Conservation (phyloP, 2,113 vertebrate genomes). For the Ceyx melanurus region DNA sequence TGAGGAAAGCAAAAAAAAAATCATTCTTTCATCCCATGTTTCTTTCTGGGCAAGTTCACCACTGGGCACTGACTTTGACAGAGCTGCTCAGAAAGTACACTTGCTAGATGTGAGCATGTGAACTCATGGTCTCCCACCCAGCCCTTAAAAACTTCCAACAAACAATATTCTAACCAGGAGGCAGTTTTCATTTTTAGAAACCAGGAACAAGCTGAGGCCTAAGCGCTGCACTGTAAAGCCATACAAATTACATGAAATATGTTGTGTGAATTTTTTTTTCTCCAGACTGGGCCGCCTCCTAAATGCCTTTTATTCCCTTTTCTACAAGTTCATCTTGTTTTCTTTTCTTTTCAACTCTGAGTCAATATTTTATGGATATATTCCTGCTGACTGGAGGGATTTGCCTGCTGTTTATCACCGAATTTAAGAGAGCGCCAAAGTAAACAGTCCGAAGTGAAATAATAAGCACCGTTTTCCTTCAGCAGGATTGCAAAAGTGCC, state of each 20-base stretch:
- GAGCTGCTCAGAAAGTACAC: not conserved
- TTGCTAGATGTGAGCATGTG: not conserved
- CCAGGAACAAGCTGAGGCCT: not conserved
- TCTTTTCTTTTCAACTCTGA: slow-evolving; percentile 36
- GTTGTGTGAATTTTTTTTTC: not conserved
- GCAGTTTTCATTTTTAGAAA: not conserved
- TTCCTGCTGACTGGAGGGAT: slow-evolving; percentile 44
- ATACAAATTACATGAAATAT: not conserved
- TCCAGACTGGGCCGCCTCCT: not conserved
- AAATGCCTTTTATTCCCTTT: slow-evolving; percentile 2
- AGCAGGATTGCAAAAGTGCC: slow-evolving; percentile 72
- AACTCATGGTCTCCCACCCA: not conserved
- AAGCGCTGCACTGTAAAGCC: not conserved
- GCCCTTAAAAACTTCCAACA: not conserved
- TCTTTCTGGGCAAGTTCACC: not conserved
- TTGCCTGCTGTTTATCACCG: slow-evolving; percentile 48
- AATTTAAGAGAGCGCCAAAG: slow-evolving; percentile 48
- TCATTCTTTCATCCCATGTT: not conserved
- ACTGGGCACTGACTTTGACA: not conserved
- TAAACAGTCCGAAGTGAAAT: slow-evolving; percentile 37
- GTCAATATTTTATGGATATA: slow-evolving; percentile 53
- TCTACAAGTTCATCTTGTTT: not conserved
- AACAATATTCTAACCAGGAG: not conserved
- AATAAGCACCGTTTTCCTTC: slow-evolving; percentile 40
- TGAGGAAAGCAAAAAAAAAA: not conserved